Evolutionary conservation across 2,888 invertebrate species (phyloP).

Genomic region (Nipponacmea schrenckii): DNA sequence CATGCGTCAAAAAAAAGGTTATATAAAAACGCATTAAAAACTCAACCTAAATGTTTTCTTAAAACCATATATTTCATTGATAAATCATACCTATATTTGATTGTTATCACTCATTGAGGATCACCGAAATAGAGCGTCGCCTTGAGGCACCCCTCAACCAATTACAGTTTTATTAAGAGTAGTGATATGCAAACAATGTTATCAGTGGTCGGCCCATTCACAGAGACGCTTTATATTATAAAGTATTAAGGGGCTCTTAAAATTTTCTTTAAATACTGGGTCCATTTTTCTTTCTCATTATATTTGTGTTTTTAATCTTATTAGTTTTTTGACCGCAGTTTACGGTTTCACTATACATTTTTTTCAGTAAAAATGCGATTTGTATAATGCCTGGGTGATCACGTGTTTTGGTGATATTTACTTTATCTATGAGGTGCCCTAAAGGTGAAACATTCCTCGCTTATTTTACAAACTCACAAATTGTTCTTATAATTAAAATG

Average conservation of each 20-base stretch:
- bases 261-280: background rate
- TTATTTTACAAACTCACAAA: background rate
- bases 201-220: background rate
- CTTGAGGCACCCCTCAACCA: constrained; percentile 4
- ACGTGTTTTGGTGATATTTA: constrained; percentile 6
- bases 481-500: background rate
- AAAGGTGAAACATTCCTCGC: background rate
- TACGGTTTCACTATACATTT: background rate
- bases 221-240: background rate
- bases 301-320: constrained; percentile 1
- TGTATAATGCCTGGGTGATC: background rate
- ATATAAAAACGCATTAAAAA: no score
- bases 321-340: background rate
- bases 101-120: background rate
- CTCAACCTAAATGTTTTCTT: no score
- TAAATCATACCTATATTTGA: background rate
- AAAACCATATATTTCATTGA: background rate
- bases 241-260: background rate
- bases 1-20: no score
- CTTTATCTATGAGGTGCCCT: constrained; percentile 3
- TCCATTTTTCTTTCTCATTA: background rate
- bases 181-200: constrained; percentile 5
- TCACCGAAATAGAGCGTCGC: background rate
- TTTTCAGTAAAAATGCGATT: background rate
- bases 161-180: background rate